Conservation (phyloP, 2,888 invertebrate genomes). For the Acrocyrtus sp. region DNA sequence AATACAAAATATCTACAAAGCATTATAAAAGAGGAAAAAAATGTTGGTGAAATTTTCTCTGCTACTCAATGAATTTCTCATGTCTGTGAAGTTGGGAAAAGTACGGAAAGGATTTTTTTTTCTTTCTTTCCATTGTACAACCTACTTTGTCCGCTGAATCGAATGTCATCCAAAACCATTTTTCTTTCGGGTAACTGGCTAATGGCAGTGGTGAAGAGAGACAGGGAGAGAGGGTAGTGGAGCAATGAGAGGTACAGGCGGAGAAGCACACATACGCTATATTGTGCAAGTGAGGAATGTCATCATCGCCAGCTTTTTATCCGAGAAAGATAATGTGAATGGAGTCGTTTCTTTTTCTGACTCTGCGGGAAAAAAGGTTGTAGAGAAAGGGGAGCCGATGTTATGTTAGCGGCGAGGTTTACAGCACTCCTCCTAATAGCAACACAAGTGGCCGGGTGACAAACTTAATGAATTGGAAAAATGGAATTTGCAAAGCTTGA, state of each 20-base stretch:
- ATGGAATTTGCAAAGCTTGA: constrained; percentile 61
- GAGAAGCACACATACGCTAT: background rate
- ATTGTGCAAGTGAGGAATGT: background rate
- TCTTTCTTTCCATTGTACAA: too few relatives aligned
- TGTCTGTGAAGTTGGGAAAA: background rate
- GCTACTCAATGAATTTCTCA: too few relatives aligned
- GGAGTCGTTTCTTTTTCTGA: background rate
- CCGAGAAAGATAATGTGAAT: background rate
- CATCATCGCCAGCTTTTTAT: background rate
- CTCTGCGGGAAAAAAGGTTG: background rate
- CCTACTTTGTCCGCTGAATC: background rate
- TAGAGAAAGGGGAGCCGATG: background rate
- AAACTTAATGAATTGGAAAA: constrained; percentile 64
- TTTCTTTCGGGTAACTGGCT: background rate
- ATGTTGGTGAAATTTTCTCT: background rate
- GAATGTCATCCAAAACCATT: background rate
- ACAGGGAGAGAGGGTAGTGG: constrained; percentile 4
- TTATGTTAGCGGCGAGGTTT: background rate
- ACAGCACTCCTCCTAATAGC: constrained; percentile 16
- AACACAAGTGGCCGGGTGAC: constrained; percentile 62
- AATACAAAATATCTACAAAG: too few relatives aligned
- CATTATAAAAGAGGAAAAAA: background rate
- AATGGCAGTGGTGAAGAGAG: too few relatives aligned
- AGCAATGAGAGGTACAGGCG: too few relatives aligned
- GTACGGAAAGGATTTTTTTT: background rate